Percentiles rank a stretch among this genome's conserved stretches.
phyloP scores from a whole-genome alignment of 2,888 invertebrate species.

The Notodonta dromedarius region DNA sequence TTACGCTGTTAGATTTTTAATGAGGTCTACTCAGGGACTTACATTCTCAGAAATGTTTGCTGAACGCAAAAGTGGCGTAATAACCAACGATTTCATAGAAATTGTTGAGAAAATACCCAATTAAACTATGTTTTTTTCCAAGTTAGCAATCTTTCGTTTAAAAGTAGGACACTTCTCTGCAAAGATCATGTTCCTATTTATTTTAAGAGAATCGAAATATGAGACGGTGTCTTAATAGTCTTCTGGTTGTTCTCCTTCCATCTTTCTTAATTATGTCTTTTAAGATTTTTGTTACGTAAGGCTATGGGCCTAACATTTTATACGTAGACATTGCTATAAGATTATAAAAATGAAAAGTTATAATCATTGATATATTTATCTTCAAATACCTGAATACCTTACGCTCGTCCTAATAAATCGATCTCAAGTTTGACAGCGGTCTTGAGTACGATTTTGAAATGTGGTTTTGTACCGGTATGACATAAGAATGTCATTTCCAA shows the following conservation, averaged over 20 bases:
- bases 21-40: not conserved
- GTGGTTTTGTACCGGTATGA: too few relatives aligned
- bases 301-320: not conserved
- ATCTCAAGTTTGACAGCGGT: too few relatives aligned
- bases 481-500: too few relatives aligned
- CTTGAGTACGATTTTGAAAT: too few relatives aligned
- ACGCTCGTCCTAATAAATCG: too few relatives aligned
- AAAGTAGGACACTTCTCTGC: not conserved
- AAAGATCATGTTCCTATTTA: not conserved
- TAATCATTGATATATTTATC: too few relatives aligned
- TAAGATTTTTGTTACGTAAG: constrained; percentile 10
- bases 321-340: too few relatives aligned
- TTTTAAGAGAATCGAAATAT: constrained; percentile 24
- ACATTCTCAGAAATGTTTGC: not conserved
- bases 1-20: not conserved
- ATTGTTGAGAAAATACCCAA: too few relatives aligned
- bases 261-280: constrained; percentile 25
- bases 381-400: too few relatives aligned
- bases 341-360: too few relatives aligned
- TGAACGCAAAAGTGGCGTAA: not conserved
- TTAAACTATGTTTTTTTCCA: too few relatives aligned
- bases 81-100: not conserved
- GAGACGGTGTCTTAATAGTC: constrained; percentile 22
- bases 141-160: not conserved
- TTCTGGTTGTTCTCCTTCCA: constrained; percentile 19